phyloP scores from a whole-genome alignment of 2,797 vertebrate species.

The Melanogrammus aeglefinus region DNA sequence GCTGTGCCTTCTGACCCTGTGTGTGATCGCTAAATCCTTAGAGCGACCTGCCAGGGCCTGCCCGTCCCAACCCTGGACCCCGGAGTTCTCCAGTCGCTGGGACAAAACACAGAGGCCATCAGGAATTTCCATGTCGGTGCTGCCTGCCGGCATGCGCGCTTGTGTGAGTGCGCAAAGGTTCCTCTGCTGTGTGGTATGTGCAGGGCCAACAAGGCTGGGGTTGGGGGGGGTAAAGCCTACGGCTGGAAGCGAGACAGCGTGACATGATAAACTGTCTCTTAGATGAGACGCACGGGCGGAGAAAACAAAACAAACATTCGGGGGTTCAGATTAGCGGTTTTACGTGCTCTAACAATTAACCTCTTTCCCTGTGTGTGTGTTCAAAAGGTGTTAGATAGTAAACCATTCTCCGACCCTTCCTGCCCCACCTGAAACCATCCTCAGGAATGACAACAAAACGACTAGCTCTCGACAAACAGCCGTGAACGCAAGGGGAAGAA shows the following conservation, averaged over 20 bases:
- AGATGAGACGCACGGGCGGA: too few relatives aligned
- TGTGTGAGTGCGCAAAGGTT: slow-evolving; percentile 24
- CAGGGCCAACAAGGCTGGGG: not conserved
- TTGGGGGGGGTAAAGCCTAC: not conserved
- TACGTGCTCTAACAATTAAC: too few relatives aligned
- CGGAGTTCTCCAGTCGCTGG: slow-evolving; percentile 36
- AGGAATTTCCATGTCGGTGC: slow-evolving; percentile 59
- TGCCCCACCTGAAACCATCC: too few relatives aligned
- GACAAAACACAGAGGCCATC: slow-evolving; percentile 41
- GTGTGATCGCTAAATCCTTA: slow-evolving; percentile 49
- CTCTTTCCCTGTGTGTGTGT: too few relatives aligned
- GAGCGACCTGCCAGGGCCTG: slow-evolving; percentile 58
- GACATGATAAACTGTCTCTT: too few relatives aligned
- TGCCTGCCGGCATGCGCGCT: slow-evolving; percentile 9
- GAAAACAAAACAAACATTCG: not conserved
- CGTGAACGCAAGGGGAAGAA: not conserved
- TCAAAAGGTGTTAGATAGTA: too few relatives aligned
- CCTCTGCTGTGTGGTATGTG: not conserved
- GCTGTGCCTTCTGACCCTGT: slow-evolving; percentile 59
- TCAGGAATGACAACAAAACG: not conserved
- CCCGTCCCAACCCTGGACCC: slow-evolving; percentile 52
- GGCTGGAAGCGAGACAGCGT: not conserved
- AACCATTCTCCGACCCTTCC: too few relatives aligned
- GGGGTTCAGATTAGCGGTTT: too few relatives aligned
- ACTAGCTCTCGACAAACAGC: slow-evolving; percentile 13